A percentile compares a stretch with the other conserved stretches of the same genome.
Conservation (phyloP, 2,113 vertebrate species). For the Daubentonia madagascariensis region DNA sequence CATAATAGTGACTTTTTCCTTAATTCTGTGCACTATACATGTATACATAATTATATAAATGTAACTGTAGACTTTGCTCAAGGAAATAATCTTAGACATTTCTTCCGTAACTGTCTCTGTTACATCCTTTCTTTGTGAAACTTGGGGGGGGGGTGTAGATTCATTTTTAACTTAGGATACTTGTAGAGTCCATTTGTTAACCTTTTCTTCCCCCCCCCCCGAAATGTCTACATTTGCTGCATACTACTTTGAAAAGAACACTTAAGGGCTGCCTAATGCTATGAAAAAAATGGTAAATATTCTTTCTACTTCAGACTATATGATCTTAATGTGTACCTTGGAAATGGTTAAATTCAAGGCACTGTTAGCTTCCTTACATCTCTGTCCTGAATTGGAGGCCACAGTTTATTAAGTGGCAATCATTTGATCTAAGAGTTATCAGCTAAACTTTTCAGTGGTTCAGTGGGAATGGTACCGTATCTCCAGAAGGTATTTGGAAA, state of each 20-base stretch:
- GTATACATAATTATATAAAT: neutral
- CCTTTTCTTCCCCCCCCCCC: neutral
- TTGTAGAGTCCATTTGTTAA: neutral
- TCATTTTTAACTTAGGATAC: slow-evolving; percentile 27
- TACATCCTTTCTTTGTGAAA: neutral
- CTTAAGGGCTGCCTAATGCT: neutral
- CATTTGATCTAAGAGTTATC: neutral
- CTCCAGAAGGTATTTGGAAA: neutral
- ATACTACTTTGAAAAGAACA: slow-evolving; percentile 5
- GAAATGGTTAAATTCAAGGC: neutral
- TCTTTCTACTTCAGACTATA: neutral
- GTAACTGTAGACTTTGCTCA: neutral
- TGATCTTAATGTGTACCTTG: neutral
- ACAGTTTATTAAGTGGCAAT: neutral
- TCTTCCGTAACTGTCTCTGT: neutral
- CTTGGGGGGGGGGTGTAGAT: neutral
- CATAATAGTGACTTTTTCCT: neutral
- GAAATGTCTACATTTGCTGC: neutral
- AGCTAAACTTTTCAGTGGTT: neutral
- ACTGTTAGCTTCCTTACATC: neutral
- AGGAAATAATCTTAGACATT: neutral
- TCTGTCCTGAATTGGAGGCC: neutral
- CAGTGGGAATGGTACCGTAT: neutral
- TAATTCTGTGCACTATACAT: neutral
- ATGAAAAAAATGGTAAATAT: neutral